A percentile compares a stretch with the other conserved stretches of the same genome.
These are phyloP conservation scores for Harpegnathos saltator DNA, from an alignment of 1,140 invertebrate species.

Conservation along the genomic window DNA sequence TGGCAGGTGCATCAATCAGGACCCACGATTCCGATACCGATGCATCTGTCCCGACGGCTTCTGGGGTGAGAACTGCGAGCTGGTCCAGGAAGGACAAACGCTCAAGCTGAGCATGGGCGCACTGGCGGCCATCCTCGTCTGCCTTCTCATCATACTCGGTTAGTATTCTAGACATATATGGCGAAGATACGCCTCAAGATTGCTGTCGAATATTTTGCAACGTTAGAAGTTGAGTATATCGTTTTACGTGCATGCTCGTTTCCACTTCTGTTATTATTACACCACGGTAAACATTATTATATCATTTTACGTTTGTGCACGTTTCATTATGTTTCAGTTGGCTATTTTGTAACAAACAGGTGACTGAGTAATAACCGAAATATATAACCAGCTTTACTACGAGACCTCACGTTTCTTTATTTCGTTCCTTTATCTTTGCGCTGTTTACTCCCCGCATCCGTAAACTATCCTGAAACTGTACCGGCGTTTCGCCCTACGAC, in stretches of 20 bases:
- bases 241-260: constrained; percentile 6
- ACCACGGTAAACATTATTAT: constrained; percentile 13
- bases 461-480: constrained; percentile 22
- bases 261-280: background rate
- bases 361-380: background rate
- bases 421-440: background rate
- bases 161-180: no score
- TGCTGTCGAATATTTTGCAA: background rate
- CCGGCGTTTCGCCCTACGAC: background rate
- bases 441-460: background rate
- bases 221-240: background rate
- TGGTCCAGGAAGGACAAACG: constrained; percentile 96
- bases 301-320: constrained; percentile 30
- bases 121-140: constrained; percentile 96
- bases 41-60: constrained; percentile 96
- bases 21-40: constrained; percentile 92
- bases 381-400: constrained; percentile 34
- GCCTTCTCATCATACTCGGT: constrained; percentile 97
- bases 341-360: background rate
- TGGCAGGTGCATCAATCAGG: constrained; percentile 95
- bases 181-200: no score
- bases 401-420: constrained; percentile 27
- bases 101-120: constrained; percentile 97
- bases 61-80: constrained; percentile 97
- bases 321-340: constrained; percentile 53